Evolutionary conservation across 2,113 vertebrate species (phyloP).

Genomic region (Ceyx cyanopectus): DNA sequence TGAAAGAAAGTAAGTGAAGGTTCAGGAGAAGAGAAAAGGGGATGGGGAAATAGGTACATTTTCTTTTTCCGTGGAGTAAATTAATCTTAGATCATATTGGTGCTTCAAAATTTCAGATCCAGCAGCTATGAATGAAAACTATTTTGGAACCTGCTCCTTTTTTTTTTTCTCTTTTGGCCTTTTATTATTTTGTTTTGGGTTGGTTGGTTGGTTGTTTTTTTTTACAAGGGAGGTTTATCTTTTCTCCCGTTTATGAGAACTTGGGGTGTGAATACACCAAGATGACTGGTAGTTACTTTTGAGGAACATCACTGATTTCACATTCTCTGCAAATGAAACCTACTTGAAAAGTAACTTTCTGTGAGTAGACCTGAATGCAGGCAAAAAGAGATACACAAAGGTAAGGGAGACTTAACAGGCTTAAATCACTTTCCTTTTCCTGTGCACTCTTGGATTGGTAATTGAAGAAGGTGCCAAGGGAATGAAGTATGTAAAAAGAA

Average conservation of each 20-base stretch:
- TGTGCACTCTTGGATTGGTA: conserved; percentile 8
- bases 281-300: background rate
- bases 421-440: conserved; percentile 18
- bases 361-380: background rate
- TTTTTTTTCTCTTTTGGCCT: background rate
- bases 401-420: background rate
- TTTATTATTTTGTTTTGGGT: background rate
- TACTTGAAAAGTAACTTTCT: background rate
- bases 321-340: background rate
- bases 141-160: background rate
- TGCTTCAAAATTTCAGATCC: background rate
- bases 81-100: background rate
- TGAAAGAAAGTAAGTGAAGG: conserved; percentile 91
- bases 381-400: background rate
- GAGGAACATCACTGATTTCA: background rate
- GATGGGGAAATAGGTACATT: background rate
- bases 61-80: background rate
- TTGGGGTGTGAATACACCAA: background rate
- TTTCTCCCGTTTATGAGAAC: background rate
- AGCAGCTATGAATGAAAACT: background rate
- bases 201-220: too few species aligned
- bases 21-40: background rate
- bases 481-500: conserved; percentile 34
- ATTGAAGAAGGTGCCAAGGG: conserved; percentile 50
- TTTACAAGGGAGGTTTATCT: background rate